Evolutionary conservation across 2,888 invertebrate genomes (phyloP).

Genomic region (Cryptus viduatorius): DNA sequence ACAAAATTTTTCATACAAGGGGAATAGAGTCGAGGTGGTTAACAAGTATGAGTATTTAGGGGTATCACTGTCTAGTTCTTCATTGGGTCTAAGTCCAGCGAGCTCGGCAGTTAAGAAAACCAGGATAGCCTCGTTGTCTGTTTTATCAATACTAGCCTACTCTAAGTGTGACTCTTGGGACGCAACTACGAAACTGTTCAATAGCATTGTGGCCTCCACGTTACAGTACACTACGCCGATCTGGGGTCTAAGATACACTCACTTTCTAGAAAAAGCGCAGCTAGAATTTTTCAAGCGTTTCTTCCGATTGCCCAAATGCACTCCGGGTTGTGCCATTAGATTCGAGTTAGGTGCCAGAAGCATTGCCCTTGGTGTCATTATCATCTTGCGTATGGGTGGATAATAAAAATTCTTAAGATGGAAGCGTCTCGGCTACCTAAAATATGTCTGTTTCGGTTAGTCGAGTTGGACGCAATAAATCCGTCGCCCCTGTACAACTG

Average conservation of each 20-base stretch:
- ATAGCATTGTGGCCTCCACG: slow-evolving; percentile 39
- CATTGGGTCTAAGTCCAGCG: slow-evolving; percentile 18
- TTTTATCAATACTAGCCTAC: slow-evolving; percentile 26
- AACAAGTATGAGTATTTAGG: slow-evolving; percentile 37
- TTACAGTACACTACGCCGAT: slow-evolving; percentile 36
- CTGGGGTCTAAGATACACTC: slow-evolving; percentile 11
- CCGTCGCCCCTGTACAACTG: slow-evolving; percentile 3
- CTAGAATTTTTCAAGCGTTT: slow-evolving; percentile 25
- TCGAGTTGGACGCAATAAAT: background rate
- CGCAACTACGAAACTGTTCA: slow-evolving; percentile 38
- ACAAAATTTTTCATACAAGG: slow-evolving; percentile 37
- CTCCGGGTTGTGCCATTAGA: slow-evolving; percentile 18
- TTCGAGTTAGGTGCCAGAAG: slow-evolving; percentile 11
- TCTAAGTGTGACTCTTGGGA: slow-evolving; percentile 34
- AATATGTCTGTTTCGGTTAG: background rate
- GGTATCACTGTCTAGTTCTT: slow-evolving; percentile 33
- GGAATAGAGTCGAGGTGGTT: slow-evolving; percentile 60
- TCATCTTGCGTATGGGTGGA: slow-evolving; percentile 15
- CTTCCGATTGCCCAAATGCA: slow-evolving; percentile 31
- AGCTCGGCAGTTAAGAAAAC: slow-evolving; percentile 39
- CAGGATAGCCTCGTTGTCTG: slow-evolving; percentile 24
- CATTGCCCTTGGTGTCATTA: slow-evolving; percentile 6
- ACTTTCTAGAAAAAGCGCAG: slow-evolving; percentile 26
- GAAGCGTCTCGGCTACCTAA: background rate
- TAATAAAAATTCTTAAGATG: slow-evolving; percentile 9